phyloP scores from a whole-genome alignment of 2,888 invertebrate genomes.

The Apodemia zela region DNA sequence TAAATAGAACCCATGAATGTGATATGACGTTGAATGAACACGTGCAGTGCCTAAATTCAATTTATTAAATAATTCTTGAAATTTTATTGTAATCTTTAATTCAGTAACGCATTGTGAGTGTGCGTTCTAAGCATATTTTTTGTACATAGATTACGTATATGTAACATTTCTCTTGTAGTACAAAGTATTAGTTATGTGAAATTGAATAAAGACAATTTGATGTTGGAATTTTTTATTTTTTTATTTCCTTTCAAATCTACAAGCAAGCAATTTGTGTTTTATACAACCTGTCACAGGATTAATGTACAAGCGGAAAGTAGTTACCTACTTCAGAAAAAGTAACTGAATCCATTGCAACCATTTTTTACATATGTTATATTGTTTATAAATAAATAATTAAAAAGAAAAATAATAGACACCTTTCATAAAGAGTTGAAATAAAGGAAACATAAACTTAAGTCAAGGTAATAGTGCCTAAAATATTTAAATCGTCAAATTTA shows the following conservation, averaged over 20 bases:
- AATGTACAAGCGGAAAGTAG: too few species aligned
- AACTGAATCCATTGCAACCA: too few species aligned
- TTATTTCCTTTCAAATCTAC: slow-evolving; percentile 25
- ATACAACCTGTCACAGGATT: too few species aligned
- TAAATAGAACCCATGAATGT: slow-evolving; percentile 64
- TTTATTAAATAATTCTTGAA: slow-evolving; percentile 49
- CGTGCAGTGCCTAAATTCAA: slow-evolving; percentile 77
- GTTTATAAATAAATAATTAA: too few species aligned
- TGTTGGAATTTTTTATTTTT: slow-evolving; percentile 48
- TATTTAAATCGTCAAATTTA: too few species aligned
- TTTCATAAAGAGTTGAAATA: too few species aligned
- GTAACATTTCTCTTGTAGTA: slow-evolving; percentile 71
- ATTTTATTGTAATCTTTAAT: slow-evolving; percentile 33
- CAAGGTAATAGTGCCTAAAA: too few species aligned
- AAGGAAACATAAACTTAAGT: too few species aligned
- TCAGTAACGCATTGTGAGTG: slow-evolving; percentile 38
- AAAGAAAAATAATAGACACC: too few species aligned
- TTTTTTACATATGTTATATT: too few species aligned
- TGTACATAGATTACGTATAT: slow-evolving; percentile 60
- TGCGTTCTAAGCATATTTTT: slow-evolving; percentile 53
- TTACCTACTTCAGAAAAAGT: too few species aligned
- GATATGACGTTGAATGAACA: slow-evolving; percentile 68
- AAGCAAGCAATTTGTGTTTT: too few species aligned
- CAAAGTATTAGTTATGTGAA: slow-evolving; percentile 70
- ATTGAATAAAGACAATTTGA: slow-evolving; percentile 77